Base-by-base conservation (phyloP, 2,888 invertebrate species). In the Linnaemya tessellans region DNA sequence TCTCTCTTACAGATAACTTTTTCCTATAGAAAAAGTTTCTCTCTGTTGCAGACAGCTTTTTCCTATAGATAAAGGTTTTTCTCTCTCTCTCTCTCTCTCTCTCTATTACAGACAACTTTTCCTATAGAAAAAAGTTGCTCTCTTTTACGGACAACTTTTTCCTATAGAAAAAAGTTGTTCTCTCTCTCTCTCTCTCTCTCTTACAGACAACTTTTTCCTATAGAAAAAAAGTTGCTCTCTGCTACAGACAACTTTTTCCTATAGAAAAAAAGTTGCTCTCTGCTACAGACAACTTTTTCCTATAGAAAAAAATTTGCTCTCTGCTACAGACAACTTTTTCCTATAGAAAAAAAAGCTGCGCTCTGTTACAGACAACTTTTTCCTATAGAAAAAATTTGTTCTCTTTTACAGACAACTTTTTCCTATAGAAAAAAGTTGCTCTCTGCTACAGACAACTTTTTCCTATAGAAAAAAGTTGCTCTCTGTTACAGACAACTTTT, bases 391-490 rank as follows among this genome's bases (percentile, higher is more conserved):
- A 46, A 18, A 18, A 1, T 11, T 60, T n/a, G n/a, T n/a, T 35
- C 13, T 60, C 38, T 38, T 0, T 38, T 38, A 8, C 18, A 18
- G 18, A 38, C 38, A 60, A 60, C 11, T 35, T 58, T 35, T 75
- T 75, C 54, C 54, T 18, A 18, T 20, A 18, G 51, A 9, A 51
- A n/a, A 51, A 54, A 62, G 11, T 13, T 43, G 18, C 7, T 60
- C 7, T 60, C 15, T 49, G 1, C 9, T 15, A 5, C 10, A 22
- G 1, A 8, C 35, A 38, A 38, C 15, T 38, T 49, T 22, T 74
- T 22, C 62, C 49, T 73, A 35, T 20, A 46, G 35, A 46, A 73
- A n/a, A 71, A 35, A 60, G 7, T 49, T 35, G n/a, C 13, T 49
- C 13, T 49, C n/a, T 74, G 22, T 11, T 35, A 11, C 3, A 18